Percentiles rank a stretch among this genome's conserved stretches.
These are phyloP conservation scores for Pristiophorus japonicus DNA, from an alignment of 2,113 vertebrate species.

Conservation along the genomic window DNA sequence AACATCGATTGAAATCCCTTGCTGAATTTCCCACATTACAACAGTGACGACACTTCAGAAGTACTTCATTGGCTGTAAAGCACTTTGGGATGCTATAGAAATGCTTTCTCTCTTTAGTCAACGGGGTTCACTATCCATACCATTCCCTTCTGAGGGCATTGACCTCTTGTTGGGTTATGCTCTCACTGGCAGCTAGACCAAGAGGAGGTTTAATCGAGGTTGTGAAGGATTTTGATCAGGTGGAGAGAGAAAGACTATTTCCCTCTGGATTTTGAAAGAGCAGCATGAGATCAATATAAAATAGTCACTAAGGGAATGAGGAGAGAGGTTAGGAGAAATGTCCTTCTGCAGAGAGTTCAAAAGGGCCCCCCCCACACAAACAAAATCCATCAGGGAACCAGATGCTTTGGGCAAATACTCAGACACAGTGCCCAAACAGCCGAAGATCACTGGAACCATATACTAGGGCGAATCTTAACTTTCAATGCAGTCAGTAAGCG, in stretches of 20 bases:
- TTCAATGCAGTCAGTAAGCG: neutral
- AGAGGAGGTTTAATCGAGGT: neutral
- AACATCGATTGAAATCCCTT: neutral
- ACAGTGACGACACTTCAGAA: neutral
- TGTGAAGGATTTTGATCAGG: neutral
- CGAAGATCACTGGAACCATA: neutral
- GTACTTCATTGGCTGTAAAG: neutral
- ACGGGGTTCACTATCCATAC: neutral
- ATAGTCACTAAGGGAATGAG: neutral
- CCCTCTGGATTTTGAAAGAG: neutral
- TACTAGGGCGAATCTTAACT: neutral
- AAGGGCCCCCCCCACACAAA: neutral
- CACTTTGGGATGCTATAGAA: neutral
- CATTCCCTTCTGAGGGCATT: neutral
- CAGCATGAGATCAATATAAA: neutral
- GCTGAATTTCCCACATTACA: neutral
- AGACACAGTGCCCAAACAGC: neutral
- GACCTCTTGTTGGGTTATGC: neutral
- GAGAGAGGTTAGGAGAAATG: neutral
- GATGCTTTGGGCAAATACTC: neutral
- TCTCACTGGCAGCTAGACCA: neutral
- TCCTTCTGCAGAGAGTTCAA: neutral
- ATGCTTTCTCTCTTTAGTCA: neutral
- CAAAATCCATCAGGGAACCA: neutral
- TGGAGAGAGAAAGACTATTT: neutral